Percentiles rank a stretch among this genome's conserved stretches.
Evolutionary conservation across 2,888 invertebrate genomes (phyloP).

Genomic region (Machimus rusticus): DNA sequence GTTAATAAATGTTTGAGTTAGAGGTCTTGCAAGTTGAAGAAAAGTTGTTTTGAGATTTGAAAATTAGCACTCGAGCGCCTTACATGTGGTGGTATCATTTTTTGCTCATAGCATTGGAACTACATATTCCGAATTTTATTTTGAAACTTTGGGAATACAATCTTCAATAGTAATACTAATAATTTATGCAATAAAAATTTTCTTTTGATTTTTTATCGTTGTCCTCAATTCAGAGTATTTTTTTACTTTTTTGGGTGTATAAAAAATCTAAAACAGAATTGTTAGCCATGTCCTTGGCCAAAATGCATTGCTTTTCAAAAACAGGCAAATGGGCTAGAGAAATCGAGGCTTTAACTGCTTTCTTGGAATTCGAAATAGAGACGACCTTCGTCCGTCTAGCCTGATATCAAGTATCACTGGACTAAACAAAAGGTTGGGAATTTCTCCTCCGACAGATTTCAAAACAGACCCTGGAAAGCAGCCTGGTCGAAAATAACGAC

Average conservation of each 20-base stretch:
- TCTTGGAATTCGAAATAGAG: not conserved
- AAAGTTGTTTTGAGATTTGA: too few relatives aligned
- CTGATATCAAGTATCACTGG: conserved; percentile 6
- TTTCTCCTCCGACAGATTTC: conserved; percentile 23
- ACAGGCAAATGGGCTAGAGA: not conserved
- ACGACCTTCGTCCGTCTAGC: not conserved
- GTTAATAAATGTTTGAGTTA: too few relatives aligned
- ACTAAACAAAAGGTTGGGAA: conserved; percentile 28
- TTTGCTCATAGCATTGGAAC: too few relatives aligned
- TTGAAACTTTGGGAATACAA: too few relatives aligned
- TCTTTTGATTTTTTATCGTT: too few relatives aligned
- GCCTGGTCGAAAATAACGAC: conserved; percentile 15
- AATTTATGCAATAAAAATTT: too few relatives aligned
- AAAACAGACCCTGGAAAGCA: not conserved
- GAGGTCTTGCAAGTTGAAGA: too few relatives aligned
- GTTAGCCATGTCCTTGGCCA: conserved; percentile 32
- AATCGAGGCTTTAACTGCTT: not conserved
- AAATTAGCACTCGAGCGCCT: too few relatives aligned
- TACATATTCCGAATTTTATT: too few relatives aligned
- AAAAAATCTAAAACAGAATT: conserved; percentile 36
- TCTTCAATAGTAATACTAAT: too few relatives aligned
- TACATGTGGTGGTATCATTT: too few relatives aligned
- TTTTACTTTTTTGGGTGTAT: not conserved
- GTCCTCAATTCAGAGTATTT: not conserved
- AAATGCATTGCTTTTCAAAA: conserved; percentile 6